phyloP scores from a whole-genome alignment of 2,113 vertebrate genomes.

The Neolamprologus falcicula region DNA sequence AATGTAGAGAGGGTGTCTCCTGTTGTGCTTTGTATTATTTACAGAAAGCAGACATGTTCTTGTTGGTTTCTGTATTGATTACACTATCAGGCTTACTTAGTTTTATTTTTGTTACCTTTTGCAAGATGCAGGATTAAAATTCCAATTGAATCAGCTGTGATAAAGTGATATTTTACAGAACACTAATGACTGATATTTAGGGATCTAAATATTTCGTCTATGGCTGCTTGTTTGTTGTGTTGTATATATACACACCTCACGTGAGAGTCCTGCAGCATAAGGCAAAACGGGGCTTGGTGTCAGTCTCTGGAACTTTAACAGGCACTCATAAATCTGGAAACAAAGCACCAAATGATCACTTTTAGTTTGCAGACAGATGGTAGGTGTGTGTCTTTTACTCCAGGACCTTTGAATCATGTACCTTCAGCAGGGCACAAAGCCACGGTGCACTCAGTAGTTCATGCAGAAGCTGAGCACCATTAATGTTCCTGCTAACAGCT shows the following conservation, averaged over 20 bases:
- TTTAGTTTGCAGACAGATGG: not conserved
- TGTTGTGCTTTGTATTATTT: not conserved
- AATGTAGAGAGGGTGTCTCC: not conserved
- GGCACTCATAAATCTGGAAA: constrained; percentile 83
- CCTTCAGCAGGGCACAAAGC: constrained; percentile 84
- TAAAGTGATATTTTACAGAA: not conserved
- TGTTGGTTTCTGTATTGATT: not conserved
- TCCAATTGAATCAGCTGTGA: not conserved
- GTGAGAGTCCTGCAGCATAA: constrained; percentile 67
- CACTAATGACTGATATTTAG: not conserved
- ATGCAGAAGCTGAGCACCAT: constrained; percentile 75
- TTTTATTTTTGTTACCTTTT: not conserved
- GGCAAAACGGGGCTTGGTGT: constrained; percentile 62
- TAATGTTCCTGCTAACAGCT: constrained; percentile 73
- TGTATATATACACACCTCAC: constrained; percentile 67
- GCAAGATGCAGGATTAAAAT: not conserved
- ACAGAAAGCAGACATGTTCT: not conserved
- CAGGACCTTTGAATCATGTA: not conserved
- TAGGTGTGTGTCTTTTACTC: not conserved
- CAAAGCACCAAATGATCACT: constrained; percentile 13
- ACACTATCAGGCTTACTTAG: not conserved
- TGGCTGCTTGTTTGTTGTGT: not conserved
- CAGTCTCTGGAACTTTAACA: constrained; percentile 72
- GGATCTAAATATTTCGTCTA: not conserved
- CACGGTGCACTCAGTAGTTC: constrained; percentile 81